Percentiles rank a stretch among this genome's conserved stretches.
These are phyloP conservation scores for Mustelus asterias DNA, from an alignment of 2,113 vertebrate genomes.

Conservation along the genomic window DNA sequence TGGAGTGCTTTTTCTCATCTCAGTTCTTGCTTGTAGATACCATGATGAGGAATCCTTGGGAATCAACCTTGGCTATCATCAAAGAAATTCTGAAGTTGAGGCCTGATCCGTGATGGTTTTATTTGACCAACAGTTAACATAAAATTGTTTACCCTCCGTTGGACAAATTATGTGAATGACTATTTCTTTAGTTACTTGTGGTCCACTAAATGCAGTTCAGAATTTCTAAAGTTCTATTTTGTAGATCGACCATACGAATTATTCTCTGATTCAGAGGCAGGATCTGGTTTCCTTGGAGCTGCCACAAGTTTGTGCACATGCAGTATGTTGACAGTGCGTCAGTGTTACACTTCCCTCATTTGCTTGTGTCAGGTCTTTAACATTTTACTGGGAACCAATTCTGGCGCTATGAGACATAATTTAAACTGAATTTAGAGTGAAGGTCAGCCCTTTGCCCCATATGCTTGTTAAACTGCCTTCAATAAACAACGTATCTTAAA, in stretches of 20 bases:
- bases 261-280: neutral
- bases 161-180: neutral
- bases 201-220: neutral
- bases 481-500: neutral
- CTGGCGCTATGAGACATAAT: neutral
- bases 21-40: neutral
- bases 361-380: neutral
- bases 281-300: neutral
- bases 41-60: neutral
- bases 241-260: neutral
- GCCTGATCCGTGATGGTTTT: neutral
- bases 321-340: neutral
- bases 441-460: neutral
- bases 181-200: neutral
- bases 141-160: neutral
- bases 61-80: neutral
- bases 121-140: neutral
- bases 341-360: neutral
- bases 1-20: neutral
- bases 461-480: neutral
- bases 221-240: neutral
- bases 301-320: neutral
- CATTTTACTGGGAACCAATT: neutral
- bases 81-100: slow-evolving; percentile 6
- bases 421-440: neutral